phyloP scores from a whole-genome alignment of 2,888 invertebrate genomes.

The Tridacna crocea region DNA sequence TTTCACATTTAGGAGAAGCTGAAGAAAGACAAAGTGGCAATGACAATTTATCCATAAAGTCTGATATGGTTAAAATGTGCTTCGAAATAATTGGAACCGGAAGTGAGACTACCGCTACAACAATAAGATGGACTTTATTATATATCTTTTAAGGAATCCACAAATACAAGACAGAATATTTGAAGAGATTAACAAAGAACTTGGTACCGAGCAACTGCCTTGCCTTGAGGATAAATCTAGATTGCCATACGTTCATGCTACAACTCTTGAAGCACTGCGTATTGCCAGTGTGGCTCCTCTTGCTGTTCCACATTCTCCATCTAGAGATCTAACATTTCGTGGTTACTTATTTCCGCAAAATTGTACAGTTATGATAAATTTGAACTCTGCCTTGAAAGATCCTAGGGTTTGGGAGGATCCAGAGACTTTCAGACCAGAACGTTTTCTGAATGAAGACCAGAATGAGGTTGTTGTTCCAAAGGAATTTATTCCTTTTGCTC shows the following conservation, averaged over 20 bases:
- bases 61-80: neutral
- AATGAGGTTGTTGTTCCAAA: conserved; percentile 15
- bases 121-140: conserved; percentile 18
- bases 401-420: conserved; percentile 37
- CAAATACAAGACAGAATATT: conserved; percentile 34
- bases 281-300: conserved; percentile 32
- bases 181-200: conserved; percentile 19
- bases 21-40: conserved; percentile 8
- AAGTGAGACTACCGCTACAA: conserved; percentile 29
- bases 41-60: neutral
- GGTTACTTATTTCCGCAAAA: conserved; percentile 41
- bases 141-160: conserved; percentile 30
- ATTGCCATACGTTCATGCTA: conserved; percentile 33
- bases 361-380: conserved; percentile 30
- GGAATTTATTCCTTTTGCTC: conserved; percentile 42
- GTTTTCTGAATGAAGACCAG: conserved; percentile 34
- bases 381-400: conserved; percentile 35
- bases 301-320: conserved; percentile 33
- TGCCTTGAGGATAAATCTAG: conserved; percentile 3
- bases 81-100: conserved; percentile 28
- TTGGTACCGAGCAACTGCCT: neutral
- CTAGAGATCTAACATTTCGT: conserved; percentile 19
- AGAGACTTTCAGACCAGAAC: conserved; percentile 39
- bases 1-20: neutral
- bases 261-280: conserved; percentile 30